Conservation (phyloP, 2,797 vertebrate genomes). For the Falco naumanni region DNA sequence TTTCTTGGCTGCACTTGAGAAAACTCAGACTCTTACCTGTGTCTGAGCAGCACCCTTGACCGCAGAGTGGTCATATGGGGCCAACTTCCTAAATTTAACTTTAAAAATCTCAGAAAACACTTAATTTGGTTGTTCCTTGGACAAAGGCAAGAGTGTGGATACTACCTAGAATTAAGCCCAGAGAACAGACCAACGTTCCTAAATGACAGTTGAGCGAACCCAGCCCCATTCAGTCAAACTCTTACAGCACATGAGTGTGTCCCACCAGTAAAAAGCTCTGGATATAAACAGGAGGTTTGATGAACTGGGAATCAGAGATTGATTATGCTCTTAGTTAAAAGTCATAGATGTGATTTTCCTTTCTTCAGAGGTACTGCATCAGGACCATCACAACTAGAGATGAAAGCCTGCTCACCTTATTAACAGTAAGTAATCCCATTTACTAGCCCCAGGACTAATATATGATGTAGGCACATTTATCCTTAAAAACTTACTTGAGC, state of each 20-base stretch:
- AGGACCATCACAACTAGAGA: background rate
- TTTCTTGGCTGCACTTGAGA: background rate
- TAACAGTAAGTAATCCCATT: background rate
- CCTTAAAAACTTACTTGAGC: slow-evolving; percentile 68
- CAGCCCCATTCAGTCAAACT: background rate
- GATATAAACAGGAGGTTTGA: background rate
- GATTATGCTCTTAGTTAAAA: background rate
- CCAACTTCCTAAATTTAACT: background rate
- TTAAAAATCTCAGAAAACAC: background rate
- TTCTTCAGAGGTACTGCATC: background rate
- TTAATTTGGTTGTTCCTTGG: background rate
- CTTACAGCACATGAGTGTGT: background rate
- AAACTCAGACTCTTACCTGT: background rate
- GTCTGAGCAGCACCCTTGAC: background rate
- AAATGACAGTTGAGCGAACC: background rate
- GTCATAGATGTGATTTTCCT: background rate
- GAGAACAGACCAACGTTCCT: background rate
- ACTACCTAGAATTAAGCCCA: background rate
- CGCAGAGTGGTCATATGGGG: background rate
- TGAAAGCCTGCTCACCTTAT: slow-evolving; percentile 5
- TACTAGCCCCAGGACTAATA: background rate
- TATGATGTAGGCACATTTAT: slow-evolving; percentile 51
- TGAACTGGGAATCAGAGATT: background rate
- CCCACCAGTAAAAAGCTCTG: background rate
- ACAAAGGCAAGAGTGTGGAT: background rate